Conservation (phyloP, 1,140 invertebrate species). For the Bombus waltoni region DNA sequence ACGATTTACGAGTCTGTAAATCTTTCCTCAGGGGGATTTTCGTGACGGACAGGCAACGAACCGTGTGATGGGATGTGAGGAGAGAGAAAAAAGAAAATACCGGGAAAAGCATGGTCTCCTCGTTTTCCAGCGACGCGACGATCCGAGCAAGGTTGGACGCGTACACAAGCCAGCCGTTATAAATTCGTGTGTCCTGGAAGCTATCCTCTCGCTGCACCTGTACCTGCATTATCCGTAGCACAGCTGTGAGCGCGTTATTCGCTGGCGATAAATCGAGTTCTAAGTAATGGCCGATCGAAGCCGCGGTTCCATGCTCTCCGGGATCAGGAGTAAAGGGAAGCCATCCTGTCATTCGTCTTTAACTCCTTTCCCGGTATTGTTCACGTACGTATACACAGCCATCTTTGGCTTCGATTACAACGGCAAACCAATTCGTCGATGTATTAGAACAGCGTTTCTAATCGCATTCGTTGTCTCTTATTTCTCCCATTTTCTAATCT, state of each 20-base stretch:
- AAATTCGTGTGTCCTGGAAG: conserved; percentile 59
- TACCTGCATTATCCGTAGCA: conserved; percentile 64
- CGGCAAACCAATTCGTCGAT: conserved; percentile 25
- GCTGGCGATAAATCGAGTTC: conserved; percentile 67
- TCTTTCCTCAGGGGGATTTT: conserved; percentile 47
- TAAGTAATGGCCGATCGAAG: conserved; percentile 65
- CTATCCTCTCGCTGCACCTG: conserved; percentile 43
- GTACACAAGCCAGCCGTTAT: conserved; percentile 53
- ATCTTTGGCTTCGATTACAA: neutral
- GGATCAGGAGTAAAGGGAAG: conserved; percentile 45
- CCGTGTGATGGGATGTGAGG: conserved; percentile 45
- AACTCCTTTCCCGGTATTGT: neutral
- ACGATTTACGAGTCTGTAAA: conserved; percentile 67
- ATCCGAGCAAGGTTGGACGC: conserved; percentile 33
- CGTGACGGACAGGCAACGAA: conserved; percentile 55
- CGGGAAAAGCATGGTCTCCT: conserved; percentile 20
- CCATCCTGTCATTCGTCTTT: conserved; percentile 8
- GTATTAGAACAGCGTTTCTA: neutral
- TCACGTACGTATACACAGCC: neutral
- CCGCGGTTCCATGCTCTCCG: conserved; percentile 31
- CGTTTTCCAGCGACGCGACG: conserved; percentile 41
- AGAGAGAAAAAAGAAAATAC: conserved; percentile 34
- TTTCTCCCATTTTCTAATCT: neutral
- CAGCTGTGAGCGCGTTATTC: conserved; percentile 56
- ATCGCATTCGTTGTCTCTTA: too few relatives aligned